These are phyloP conservation scores for Beris chalybata DNA, from an alignment of 2,888 invertebrate genomes.

Conservation along the genomic window DNA sequence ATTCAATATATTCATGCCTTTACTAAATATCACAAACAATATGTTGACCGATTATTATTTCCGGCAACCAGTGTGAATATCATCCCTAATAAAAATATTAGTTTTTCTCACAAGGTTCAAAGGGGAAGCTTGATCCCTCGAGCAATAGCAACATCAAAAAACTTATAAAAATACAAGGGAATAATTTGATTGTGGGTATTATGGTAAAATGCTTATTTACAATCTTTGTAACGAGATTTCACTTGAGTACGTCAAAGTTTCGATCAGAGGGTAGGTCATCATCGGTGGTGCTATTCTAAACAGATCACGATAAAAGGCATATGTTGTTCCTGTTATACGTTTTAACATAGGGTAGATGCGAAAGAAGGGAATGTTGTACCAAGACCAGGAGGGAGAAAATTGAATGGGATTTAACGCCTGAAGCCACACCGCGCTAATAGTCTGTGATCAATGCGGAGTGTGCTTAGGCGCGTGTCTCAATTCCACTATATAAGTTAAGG, in stretches of 20 bases:
- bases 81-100: slow-evolving; percentile 27
- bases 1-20: too few species aligned
- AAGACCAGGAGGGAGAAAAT: background rate
- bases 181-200: slow-evolving; percentile 34
- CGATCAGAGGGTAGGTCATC: background rate
- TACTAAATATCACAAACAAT: too few species aligned
- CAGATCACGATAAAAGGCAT: slow-evolving; percentile 18
- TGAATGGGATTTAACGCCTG: slow-evolving; percentile 33
- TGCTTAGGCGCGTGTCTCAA: slow-evolving; percentile 30
- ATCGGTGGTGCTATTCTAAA: slow-evolving; percentile 22
- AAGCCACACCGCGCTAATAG: slow-evolving; percentile 29
- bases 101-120: slow-evolving; percentile 23
- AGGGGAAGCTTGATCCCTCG: background rate
- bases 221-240: slow-evolving; percentile 56
- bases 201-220: slow-evolving; percentile 45
- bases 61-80: too few species aligned
- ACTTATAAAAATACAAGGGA: slow-evolving; percentile 6
- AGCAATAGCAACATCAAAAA: slow-evolving; percentile 12
- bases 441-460: slow-evolving; percentile 32
- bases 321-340: background rate
- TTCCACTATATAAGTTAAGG: background rate
- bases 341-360: background rate
- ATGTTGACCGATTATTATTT: too few species aligned
- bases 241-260: slow-evolving; percentile 52
- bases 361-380: background rate